A percentile compares a stretch with the other conserved stretches of the same genome.
These are phyloP conservation scores for Machimus atricapillus DNA, from an alignment of 2,888 invertebrate species.

Conservation along the genomic window DNA sequence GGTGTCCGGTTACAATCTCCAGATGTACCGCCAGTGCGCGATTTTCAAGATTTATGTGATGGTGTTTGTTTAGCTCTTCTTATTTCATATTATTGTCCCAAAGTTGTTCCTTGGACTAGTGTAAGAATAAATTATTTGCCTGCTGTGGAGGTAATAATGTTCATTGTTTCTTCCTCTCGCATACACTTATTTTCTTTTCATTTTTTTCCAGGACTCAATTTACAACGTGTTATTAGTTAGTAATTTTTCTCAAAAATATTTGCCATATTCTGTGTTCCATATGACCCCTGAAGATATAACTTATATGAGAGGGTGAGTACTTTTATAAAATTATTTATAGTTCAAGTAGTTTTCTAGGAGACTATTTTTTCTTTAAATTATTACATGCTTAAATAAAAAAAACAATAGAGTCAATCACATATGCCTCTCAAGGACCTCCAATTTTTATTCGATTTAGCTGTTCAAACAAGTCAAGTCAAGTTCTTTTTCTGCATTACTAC, in stretches of 20 bases:
- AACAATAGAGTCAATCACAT: no score
- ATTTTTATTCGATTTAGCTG: no score
- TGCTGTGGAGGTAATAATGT: constrained; percentile 55
- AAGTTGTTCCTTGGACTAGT: constrained; percentile 76
- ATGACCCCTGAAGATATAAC: constrained; percentile 95
- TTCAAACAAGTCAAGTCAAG: no score
- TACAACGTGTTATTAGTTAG: constrained; percentile 89
- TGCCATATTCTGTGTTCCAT: constrained; percentile 90
- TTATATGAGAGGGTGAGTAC: constrained; percentile 83
- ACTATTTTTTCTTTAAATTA: no score
- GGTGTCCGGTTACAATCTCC: constrained; percentile 66
- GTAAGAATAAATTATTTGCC: constrained; percentile 65
- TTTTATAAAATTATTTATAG: neutral
- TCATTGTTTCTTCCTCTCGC: neutral
- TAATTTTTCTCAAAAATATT: constrained; percentile 82
- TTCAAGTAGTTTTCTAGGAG: no score
- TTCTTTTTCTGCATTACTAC: no score
- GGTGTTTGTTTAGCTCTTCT: constrained; percentile 88
- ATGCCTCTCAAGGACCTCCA: no score
- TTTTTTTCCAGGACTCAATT: constrained; percentile 74
- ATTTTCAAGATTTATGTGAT: constrained; percentile 88
- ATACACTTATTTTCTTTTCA: neutral
- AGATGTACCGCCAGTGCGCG: constrained; percentile 75
- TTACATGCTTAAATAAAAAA: no score
- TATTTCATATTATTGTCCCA: constrained; percentile 89